Conservation (phyloP, 2,113 vertebrate genomes). For the Thryonomys swinderianus region DNA sequence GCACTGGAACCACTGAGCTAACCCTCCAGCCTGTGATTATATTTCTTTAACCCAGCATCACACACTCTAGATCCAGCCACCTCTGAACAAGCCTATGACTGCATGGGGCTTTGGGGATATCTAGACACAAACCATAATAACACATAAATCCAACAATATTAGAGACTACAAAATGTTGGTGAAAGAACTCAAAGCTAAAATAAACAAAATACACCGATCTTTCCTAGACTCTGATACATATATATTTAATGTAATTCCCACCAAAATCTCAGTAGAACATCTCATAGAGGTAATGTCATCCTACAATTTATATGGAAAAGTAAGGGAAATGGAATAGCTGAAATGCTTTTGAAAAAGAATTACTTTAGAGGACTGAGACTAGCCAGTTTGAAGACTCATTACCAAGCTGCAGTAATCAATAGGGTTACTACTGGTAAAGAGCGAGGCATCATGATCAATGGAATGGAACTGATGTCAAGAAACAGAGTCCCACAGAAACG, state of each 20-base stretch:
- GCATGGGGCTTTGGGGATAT: too few relatives aligned
- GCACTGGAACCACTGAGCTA: too few relatives aligned
- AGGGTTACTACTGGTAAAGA: not conserved
- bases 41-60: too few relatives aligned
- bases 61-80: too few relatives aligned
- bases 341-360: not conserved
- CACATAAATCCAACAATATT: not conserved
- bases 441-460: not conserved
- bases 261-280: not conserved
- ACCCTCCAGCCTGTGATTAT: too few relatives aligned
- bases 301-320: not conserved
- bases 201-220: not conserved
- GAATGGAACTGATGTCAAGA: not conserved
- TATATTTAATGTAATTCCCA: not conserved
- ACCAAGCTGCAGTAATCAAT: not conserved
- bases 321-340: not conserved
- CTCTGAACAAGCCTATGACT: too few relatives aligned
- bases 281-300: not conserved
- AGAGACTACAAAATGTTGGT: not conserved
- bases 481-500: not conserved
- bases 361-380: not conserved
- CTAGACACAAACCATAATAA: too few relatives aligned
- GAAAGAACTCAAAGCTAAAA: not conserved
- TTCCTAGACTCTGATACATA: not conserved
- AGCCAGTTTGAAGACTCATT: not conserved